phyloP scores from a whole-genome alignment of 2,888 invertebrate genomes.

The Plutella xylostella region DNA sequence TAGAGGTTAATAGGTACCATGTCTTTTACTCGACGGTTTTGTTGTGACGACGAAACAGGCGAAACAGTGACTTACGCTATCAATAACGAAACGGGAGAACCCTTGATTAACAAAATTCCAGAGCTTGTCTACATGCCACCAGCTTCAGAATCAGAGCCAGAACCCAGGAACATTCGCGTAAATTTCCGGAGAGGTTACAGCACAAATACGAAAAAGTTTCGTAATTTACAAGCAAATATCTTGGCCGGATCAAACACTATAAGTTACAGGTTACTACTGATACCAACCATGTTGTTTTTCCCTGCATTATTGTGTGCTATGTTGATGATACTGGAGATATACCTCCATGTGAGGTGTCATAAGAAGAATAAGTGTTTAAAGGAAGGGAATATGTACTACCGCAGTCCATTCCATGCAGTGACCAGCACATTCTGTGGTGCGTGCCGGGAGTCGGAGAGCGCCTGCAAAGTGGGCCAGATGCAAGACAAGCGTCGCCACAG shows the following conservation, averaged over 20 bases:
- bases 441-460: slow-evolving; percentile 73
- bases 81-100: slow-evolving; percentile 67
- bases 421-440: slow-evolving; percentile 77
- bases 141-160: background rate
- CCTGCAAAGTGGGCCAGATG: slow-evolving; percentile 73
- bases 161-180: background rate
- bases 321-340: slow-evolving; percentile 67
- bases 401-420: slow-evolving; percentile 77
- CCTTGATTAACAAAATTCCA: slow-evolving; percentile 22
- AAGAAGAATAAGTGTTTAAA: slow-evolving; percentile 72
- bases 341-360: slow-evolving; percentile 77
- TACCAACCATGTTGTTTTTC: slow-evolving; percentile 72
- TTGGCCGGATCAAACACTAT: slow-evolving; percentile 45
- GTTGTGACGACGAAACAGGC: slow-evolving; percentile 64
- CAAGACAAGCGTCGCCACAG: slow-evolving; percentile 69
- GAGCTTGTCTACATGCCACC: background rate
- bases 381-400: slow-evolving; percentile 71
- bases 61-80: slow-evolving; percentile 50
- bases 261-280: slow-evolving; percentile 64
- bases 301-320: slow-evolving; percentile 62
- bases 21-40: slow-evolving; percentile 29
- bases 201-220: slow-evolving; percentile 41
- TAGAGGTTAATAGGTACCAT: too few relatives aligned
- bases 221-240: slow-evolving; percentile 43
- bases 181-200: slow-evolving; percentile 36